Evolutionary conservation across 2,888 invertebrate species (phyloP).

Genomic region (Cataglyphis cursor): DNA sequence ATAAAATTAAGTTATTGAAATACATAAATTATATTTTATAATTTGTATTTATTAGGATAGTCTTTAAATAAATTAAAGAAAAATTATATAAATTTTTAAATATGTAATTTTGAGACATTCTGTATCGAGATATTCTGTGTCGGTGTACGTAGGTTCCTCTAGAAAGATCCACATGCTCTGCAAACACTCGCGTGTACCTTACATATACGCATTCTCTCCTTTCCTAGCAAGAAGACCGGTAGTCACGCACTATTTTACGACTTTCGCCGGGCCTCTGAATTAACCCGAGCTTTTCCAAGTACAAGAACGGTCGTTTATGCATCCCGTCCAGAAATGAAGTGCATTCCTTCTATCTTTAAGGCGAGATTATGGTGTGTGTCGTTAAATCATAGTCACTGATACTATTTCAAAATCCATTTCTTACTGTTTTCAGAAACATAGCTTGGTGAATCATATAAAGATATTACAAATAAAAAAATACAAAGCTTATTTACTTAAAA

Average conservation of each 20-base stretch:
- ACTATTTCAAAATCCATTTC: slow-evolving; percentile 45
- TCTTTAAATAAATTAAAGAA: background rate
- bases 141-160: background rate
- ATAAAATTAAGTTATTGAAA: background rate
- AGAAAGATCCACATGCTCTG: slow-evolving; percentile 37
- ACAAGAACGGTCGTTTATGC: slow-evolving; percentile 65
- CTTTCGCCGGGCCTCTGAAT: slow-evolving; percentile 70
- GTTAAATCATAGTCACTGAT: slow-evolving; percentile 66
- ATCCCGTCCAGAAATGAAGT: slow-evolving; percentile 65
- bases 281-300: slow-evolving; percentile 69
- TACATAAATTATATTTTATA: background rate
- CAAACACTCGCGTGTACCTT: slow-evolving; percentile 51
- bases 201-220: slow-evolving; percentile 11
- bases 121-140: slow-evolving; percentile 32
- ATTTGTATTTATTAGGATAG: background rate
- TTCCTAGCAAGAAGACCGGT: slow-evolving; percentile 58
- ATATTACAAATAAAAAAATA: slow-evolving; percentile 18
- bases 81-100: background rate
- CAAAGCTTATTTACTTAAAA: background rate
- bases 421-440: slow-evolving; percentile 20
- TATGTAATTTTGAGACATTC: slow-evolving; percentile 24
- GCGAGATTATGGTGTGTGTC: slow-evolving; percentile 62
- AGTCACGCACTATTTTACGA: slow-evolving; percentile 78
- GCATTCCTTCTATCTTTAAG: slow-evolving; percentile 62
- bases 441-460: slow-evolving; percentile 40